Evolutionary conservation across 2,888 invertebrate species (phyloP), one percentile per base, ranked within the genome.

Genomic region (Andrena bucephala): DNA sequence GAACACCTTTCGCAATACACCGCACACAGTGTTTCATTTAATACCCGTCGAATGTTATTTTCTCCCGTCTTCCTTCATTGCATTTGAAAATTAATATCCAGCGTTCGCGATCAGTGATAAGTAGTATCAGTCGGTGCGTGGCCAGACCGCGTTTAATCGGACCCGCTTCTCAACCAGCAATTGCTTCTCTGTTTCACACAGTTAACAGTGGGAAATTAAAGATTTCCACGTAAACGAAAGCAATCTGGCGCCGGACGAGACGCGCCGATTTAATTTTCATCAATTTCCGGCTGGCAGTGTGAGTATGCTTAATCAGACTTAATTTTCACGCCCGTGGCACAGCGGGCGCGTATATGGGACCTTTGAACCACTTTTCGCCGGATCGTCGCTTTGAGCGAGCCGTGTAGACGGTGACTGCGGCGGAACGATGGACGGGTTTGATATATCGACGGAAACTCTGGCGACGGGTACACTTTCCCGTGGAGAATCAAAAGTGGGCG

Each of bases 401-500:
- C 20, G 31, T 24, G 10, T 33, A 29, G 33, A 20, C 27, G 27
- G 31, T 13, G 54, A 50, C 33, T 29, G 59, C 16, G 65, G 52
- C 24, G 13, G 54, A 73, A 71, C 10, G 62, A 54, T 33, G 48
- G 29, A 52, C 52, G 33, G 50, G 60, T 86, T 86, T 85, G 79
- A 84, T 77, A 76, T 69, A 81, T 36, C 57, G 77, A 16, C 52
- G 71, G 52, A 20, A 71, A 75, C 68, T 60, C 50, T 3, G 16
- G 4, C 2, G 33, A 36, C 20, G 60, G 27, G 6, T 27, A 36
- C 31, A 29, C 20, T 73, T 77, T 74, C 50, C 57, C 66, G 65
- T 29, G 5, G 86, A 84, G 88, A 89, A 90, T 89, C 85, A 90
- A 82, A 87, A 87, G 69, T 76, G 68, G 81, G 4, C 20, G 52